These are phyloP conservation scores for Eupithecia tripunctaria DNA, from an alignment of 2,888 invertebrate species.

Conservation along the genomic window DNA sequence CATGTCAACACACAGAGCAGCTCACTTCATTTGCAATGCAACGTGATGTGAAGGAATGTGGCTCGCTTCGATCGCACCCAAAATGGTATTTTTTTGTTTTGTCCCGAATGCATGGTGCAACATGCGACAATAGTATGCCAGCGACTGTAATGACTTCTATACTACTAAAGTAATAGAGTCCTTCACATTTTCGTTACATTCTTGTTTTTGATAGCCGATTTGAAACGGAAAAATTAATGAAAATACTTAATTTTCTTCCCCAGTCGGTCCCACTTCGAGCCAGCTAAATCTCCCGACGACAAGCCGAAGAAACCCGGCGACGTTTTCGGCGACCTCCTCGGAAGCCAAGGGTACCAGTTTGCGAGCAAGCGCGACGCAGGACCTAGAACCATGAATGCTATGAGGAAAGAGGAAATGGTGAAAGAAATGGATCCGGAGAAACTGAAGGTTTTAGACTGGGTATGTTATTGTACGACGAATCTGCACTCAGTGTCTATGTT, in stretches of 20 bases:
- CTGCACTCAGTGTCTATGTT: neutral
- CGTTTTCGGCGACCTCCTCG: constrained; percentile 95
- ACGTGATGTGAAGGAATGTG: too few species aligned
- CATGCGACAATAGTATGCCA: neutral
- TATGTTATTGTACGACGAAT: constrained; percentile 57
- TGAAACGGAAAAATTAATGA: too few species aligned
- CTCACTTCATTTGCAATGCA: too few species aligned
- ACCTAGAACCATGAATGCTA: constrained; percentile 95
- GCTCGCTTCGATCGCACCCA: too few species aligned
- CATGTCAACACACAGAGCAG: too few species aligned
- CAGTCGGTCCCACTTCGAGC: constrained; percentile 90
- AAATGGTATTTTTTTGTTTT: too few species aligned
- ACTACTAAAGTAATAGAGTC: too few species aligned
- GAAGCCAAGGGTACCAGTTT: constrained; percentile 95
- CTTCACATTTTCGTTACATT: neutral
- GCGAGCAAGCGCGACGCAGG: constrained; percentile 89
- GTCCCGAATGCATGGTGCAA: too few species aligned
- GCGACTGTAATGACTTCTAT: neutral
- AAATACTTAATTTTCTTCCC: constrained; percentile 42
- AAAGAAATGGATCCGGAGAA: constrained; percentile 97
- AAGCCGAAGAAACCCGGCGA: constrained; percentile 84
- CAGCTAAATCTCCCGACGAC: constrained; percentile 76
- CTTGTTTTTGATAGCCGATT: too few species aligned
- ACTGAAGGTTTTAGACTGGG: constrained; percentile 92
- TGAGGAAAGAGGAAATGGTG: constrained; percentile 94